Conservation (phyloP, 2,888 invertebrate species). For the Acanthacorydalis orientalis region DNA sequence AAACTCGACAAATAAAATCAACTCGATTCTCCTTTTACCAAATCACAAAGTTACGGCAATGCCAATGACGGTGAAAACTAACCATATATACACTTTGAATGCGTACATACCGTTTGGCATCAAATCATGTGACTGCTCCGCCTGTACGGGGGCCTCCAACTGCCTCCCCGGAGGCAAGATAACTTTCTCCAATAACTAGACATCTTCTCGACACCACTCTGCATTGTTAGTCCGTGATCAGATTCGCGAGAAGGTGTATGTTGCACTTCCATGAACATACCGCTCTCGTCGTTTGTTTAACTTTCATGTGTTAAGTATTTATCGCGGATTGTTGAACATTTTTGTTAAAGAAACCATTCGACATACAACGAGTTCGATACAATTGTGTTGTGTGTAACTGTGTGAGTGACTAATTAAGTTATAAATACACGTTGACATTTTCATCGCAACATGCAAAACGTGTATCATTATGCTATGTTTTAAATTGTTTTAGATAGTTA, state of each 20-base stretch:
- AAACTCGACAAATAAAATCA: no score
- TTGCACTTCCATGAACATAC: background rate
- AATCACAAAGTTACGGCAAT: background rate
- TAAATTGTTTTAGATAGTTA: no score
- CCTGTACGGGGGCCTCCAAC: background rate
- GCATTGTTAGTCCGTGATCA: slow-evolving; percentile 3
- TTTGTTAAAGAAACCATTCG: no score
- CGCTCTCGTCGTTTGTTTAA: background rate
- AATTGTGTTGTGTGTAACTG: no score
- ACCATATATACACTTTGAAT: background rate
- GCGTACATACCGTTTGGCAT: no score
- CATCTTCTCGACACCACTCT: slow-evolving; percentile 5
- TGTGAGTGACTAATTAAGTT: no score
- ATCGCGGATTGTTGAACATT: no score
- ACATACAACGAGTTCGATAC: no score
- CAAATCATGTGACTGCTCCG: background rate
- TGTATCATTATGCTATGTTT: no score
- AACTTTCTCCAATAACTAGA: slow-evolving; percentile 7
- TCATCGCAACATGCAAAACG: no score
- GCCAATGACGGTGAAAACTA: background rate
- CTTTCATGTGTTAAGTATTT: no score
- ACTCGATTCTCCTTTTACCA: background rate
- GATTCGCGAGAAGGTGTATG: background rate
- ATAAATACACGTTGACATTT: no score
- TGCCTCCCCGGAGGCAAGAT: slow-evolving; percentile 4